phyloP scores from a whole-genome alignment of 2,888 invertebrate species.

The Aquatica leii region DNA sequence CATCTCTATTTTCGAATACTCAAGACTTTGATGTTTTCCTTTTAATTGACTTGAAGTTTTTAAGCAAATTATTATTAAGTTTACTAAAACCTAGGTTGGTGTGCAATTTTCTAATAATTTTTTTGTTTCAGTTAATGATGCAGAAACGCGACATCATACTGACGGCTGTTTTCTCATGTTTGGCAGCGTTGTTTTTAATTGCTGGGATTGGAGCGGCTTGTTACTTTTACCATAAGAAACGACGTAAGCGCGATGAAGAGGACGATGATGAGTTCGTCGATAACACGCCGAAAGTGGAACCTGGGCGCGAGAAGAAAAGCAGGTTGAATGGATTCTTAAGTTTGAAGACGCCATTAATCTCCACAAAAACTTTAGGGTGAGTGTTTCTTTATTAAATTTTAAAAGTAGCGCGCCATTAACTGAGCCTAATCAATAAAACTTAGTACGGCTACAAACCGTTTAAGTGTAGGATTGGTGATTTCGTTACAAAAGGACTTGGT shows the following conservation, averaged over 20 bases:
- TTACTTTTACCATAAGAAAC: conserved; percentile 64
- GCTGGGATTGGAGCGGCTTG: conserved; percentile 68
- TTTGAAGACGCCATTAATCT: conserved; percentile 76
- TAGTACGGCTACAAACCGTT: neutral
- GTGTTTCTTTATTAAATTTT: conserved; percentile 52
- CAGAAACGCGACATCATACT: conserved; percentile 73
- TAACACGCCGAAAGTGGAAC: conserved; percentile 45
- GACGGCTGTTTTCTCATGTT: conserved; percentile 70
- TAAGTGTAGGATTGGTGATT: too few species aligned
- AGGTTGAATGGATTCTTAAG: conserved; percentile 73
- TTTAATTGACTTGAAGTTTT: too few species aligned
- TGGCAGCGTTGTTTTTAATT: conserved; percentile 67
- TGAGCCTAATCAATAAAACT: neutral
- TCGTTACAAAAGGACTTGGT: too few species aligned
- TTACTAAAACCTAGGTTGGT: too few species aligned
- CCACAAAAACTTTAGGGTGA: conserved; percentile 79
- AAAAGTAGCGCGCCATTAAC: too few species aligned
- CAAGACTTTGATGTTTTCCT: too few species aligned
- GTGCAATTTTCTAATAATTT: too few species aligned
- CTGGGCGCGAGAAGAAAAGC: conserved; percentile 64
- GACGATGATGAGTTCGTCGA: conserved; percentile 67
- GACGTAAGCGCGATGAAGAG: conserved; percentile 66
- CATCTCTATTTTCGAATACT: too few species aligned
- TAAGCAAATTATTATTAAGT: too few species aligned
- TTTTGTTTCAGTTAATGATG: conserved; percentile 68